A percentile compares a stretch with the other conserved stretches of the same genome.
Conservation (phyloP, 2,113 vertebrate genomes). For the Oncorhynchus kisutch region DNA sequence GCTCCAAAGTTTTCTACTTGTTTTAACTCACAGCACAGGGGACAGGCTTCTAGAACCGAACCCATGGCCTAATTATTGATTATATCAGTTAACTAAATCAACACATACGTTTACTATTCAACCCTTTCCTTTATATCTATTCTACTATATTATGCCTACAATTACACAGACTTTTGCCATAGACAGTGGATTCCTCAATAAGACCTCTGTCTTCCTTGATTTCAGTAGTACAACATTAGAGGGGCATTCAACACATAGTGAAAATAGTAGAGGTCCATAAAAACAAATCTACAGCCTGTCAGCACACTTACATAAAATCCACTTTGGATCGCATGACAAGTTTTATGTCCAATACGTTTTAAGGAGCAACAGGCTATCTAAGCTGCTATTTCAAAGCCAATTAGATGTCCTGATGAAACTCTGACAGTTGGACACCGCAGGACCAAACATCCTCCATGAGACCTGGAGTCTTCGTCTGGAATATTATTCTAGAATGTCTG, state of each 20-base stretch:
- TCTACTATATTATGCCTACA: neutral
- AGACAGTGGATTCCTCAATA: neutral
- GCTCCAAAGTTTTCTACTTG: constrained; percentile 26
- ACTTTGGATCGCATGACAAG: constrained; percentile 15
- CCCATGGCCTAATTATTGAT: neutral
- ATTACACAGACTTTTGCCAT: neutral
- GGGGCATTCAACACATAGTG: neutral
- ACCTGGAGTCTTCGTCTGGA: constrained; percentile 11
- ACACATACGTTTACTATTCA: neutral
- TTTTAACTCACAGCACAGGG: constrained; percentile 52
- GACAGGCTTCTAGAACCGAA: neutral
- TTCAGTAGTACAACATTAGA: neutral
- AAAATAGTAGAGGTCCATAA: neutral
- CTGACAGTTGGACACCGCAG: constrained; percentile 56
- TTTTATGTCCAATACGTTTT: constrained; percentile 20
- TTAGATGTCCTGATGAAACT: constrained; percentile 61
- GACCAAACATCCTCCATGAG: constrained; percentile 51
- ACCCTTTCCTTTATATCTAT: neutral
- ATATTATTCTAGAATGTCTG: constrained; percentile 49
- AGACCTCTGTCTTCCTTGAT: neutral
- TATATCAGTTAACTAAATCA: neutral
- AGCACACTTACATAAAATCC: constrained; percentile 40
- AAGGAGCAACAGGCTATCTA: constrained; percentile 35
- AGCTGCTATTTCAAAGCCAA: constrained; percentile 62
- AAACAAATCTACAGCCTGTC: neutral